A percentile compares a stretch with the other conserved stretches of the same genome.
These are phyloP conservation scores for Entelurus aequoreus DNA, from an alignment of 2,113 vertebrate species.

Conservation along the genomic window DNA sequence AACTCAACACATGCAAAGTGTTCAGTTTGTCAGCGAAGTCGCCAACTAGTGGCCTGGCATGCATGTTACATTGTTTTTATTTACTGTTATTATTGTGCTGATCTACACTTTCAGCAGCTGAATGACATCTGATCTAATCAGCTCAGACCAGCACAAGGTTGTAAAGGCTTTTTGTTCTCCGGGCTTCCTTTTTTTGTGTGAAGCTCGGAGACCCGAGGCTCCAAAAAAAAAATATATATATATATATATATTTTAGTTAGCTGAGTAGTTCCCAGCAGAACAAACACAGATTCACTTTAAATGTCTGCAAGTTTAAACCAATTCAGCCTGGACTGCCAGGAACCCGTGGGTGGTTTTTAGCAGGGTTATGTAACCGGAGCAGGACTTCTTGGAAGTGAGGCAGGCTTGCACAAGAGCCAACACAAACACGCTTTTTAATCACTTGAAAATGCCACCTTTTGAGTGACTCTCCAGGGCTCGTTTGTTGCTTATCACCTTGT, in stretches of 20 bases:
- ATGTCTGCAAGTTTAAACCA: too few relatives aligned
- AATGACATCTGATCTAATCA: constrained; percentile 38
- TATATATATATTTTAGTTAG: too few relatives aligned
- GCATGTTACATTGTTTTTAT: background rate
- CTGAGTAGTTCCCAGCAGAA: too few relatives aligned
- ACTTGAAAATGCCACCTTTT: background rate
- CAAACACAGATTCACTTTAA: too few relatives aligned
- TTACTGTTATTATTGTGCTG: background rate
- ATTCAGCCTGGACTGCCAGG: constrained; percentile 25
- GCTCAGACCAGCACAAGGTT: constrained; percentile 1
- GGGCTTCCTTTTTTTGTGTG: background rate
- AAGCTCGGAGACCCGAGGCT: background rate
- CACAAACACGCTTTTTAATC: constrained; percentile 9
- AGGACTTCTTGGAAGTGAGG: constrained; percentile 9
- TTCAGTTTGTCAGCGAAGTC: too few relatives aligned
- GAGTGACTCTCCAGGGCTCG: too few relatives aligned
- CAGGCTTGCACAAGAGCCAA: background rate
- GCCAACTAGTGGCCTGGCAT: too few relatives aligned
- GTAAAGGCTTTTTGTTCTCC: constrained; percentile 6
- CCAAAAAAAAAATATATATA: too few relatives aligned
- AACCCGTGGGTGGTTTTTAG: constrained; percentile 29
- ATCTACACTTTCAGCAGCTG: background rate
- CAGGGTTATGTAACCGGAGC: constrained; percentile 33
- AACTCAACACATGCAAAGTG: too few relatives aligned
- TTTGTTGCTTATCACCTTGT: background rate